These are phyloP conservation scores for Neelides sp. DNA, from an alignment of 1,140 invertebrate species.

Conservation along the genomic window DNA sequence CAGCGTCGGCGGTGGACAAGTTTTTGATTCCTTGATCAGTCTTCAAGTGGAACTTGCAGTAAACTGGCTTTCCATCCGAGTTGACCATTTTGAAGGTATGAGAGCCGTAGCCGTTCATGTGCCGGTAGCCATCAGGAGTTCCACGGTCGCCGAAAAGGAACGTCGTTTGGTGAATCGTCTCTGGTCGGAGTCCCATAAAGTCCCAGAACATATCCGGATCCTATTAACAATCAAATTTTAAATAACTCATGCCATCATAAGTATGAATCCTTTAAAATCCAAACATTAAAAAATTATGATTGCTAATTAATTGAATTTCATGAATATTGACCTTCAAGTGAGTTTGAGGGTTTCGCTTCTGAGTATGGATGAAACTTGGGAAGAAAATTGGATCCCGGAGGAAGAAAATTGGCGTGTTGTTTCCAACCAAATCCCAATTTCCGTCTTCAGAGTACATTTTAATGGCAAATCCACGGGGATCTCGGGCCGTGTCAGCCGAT, in stretches of 20 bases:
- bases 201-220: slow-evolving; percentile 45
- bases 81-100: slow-evolving; percentile 61
- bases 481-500: slow-evolving; percentile 63
- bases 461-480: slow-evolving; percentile 51
- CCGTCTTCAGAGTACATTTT: slow-evolving; percentile 67
- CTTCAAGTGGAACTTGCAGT: slow-evolving; percentile 52
- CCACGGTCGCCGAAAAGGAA: slow-evolving; percentile 46
- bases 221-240: slow-evolving; percentile 14
- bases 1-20: slow-evolving; percentile 46
- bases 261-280: neutral
- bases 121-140: slow-evolving; percentile 44
- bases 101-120: slow-evolving; percentile 56
- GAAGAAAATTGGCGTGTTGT: slow-evolving; percentile 62
- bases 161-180: slow-evolving; percentile 43
- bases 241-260: neutral
- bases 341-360: slow-evolving; percentile 58
- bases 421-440: slow-evolving; percentile 61
- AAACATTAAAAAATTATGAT: neutral
- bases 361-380: slow-evolving; percentile 46
- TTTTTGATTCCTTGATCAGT: slow-evolving; percentile 57
- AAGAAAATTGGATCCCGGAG: slow-evolving; percentile 57
- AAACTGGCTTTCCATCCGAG: slow-evolving; percentile 42
- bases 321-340: slow-evolving; percentile 50
- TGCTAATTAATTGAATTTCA: neutral
- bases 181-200: slow-evolving; percentile 43